Base-by-base conservation (phyloP, 2,113 vertebrate genomes). In the Chinchilla lanigera region DNA sequence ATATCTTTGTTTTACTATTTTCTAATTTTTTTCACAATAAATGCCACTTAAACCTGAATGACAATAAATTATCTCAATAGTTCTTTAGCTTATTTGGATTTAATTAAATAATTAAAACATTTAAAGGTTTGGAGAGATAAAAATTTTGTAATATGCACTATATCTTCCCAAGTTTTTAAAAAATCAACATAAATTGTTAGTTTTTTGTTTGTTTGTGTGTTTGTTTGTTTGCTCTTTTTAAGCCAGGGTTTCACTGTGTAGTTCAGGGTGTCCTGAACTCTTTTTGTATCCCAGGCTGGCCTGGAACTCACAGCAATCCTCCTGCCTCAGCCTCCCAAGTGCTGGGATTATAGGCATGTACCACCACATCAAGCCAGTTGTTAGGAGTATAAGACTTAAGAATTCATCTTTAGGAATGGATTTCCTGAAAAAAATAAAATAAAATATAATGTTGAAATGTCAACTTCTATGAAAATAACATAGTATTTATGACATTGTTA, bases 131-230 rank as follows among this genome's bases (percentile, higher is more conserved):
- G 41, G 91, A 84, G 73, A 75, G 61, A 71, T 95, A 98, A 95
- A 98, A 98, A 44, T 94, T 95, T 93, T 84, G 47, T 89, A 97
- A 95, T 97, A 89, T 89, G 93, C 47, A 84, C 52, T 83, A 65
- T 41, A 69, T 96, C 86, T 85, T 97, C 85, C 94, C 89, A 95
- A 93, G 0, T 50, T 7, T 98, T 95, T 96, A 97, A 98, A 85
- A 98, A 97, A 67, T 98, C 69, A 97, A 33, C 28, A n/a, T 93
- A 97, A 97, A 8, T 78, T 94, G 91, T 96, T 98, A 96, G 41
- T 54, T 54, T 54, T 54, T 54, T 12, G 11, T 54, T 56, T 56
- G 16, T 56, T 56, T 12, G 11, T 54, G 16, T 56, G 16, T 56
- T 56, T 58, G 19, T 22, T 58, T 58, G 5, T 24, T 60, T 60